Evolutionary conservation across 2,797 vertebrate genomes (phyloP).

Genomic region (Periparus ater): DNA sequence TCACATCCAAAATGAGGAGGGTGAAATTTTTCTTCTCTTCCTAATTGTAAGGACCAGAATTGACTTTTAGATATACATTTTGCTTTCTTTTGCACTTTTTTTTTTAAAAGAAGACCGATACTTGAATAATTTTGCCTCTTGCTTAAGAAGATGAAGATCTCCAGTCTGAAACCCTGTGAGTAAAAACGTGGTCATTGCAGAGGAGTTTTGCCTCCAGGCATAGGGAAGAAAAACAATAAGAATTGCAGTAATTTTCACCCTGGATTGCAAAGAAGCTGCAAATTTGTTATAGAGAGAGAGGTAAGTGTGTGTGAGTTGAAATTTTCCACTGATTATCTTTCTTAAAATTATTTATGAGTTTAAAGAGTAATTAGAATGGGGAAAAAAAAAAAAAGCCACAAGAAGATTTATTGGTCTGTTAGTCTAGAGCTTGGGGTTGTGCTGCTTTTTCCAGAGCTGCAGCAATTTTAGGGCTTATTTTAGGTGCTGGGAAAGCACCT

Average conservation of each 20-base stretch:
- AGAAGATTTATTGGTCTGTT: neutral
- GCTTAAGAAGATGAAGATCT: neutral
- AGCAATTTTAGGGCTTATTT: neutral
- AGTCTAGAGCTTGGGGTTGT: neutral
- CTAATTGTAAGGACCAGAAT: neutral
- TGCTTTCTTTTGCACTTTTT: fast-evolving
- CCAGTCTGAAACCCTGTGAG: neutral
- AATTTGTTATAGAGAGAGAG: neutral
- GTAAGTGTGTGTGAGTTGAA: neutral
- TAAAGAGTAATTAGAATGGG: neutral
- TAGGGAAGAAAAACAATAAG: neutral
- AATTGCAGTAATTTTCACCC: neutral
- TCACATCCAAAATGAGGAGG: neutral
- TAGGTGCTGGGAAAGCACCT: neutral
- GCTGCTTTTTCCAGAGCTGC: neutral
- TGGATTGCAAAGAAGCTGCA: neutral
- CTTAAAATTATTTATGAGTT: slow-evolving; percentile 28
- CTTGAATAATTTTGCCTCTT: neutral
- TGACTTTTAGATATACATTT: neutral
- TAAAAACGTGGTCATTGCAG: neutral
- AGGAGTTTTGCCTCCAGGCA: neutral
- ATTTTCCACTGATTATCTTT: neutral
- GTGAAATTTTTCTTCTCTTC: neutral
- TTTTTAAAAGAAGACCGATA: fast-evolving
- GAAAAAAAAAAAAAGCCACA: too few species aligned